Base-by-base conservation (phyloP, 1,140 invertebrate genomes). In the Delia radicum region DNA sequence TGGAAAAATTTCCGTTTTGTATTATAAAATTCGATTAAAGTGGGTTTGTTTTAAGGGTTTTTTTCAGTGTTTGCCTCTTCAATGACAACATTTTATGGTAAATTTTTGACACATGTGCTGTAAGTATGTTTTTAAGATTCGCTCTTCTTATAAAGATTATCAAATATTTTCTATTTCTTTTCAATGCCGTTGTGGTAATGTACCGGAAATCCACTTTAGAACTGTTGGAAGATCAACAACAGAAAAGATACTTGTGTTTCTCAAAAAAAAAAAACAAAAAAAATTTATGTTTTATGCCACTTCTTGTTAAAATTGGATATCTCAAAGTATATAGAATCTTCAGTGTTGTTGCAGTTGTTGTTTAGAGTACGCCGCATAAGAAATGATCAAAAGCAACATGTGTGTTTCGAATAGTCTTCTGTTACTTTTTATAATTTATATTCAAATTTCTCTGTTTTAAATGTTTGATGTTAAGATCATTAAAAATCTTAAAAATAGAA, bases 151-250 rank as follows among this genome's bases (percentile, higher is more conserved):
- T 21, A 37, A 48, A 37, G 37, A 33, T 29, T 26, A 28, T 10
- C 29, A 24, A 69, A 33, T 55, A 6, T 10, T 37, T 21, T 62
- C 28, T 61, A 7, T 27, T 37, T 31, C 18, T 28, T 26, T 63
- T 29, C 18, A 72, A 63, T 65, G 75, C 18, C 65, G 72, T 81
- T 79, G 76, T 82, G 78, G 65, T 55, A 80, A 81, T 83, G 83
- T 81, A 84, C 82, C 82, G 82, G 82, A 84, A 84, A 84, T 84
- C 80, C 82, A 84, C 82, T 84, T 83, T 81, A 55, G 24, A 76
- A 73, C 62, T 33, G 65, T 18, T 21, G 15, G 31, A 69, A 69
- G 37, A 69, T 69, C 65, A 28, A 69, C 7, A n/a, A n/a, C n/a
- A n/a, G n/a, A n/a, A n/a, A n/a, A n/a, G n/a, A n/a, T n/a, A n/a